Conservation (phyloP, 2,797 vertebrate genomes). For the Mionectes olivaceus region DNA sequence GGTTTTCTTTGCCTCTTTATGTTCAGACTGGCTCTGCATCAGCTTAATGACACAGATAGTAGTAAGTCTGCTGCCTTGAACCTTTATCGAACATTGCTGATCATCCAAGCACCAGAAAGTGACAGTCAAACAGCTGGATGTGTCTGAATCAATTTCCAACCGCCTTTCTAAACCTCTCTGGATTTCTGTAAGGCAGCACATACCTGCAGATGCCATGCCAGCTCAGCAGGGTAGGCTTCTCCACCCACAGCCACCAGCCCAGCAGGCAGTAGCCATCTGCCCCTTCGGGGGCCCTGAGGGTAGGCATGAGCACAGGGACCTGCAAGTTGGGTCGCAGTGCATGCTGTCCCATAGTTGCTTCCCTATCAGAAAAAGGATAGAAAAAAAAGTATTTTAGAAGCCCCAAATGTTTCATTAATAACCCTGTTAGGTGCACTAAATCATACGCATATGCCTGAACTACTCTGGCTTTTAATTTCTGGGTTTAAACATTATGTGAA, state of each 20-base stretch:
- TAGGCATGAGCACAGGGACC: background rate
- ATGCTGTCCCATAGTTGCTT: background rate
- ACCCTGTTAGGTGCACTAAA: background rate
- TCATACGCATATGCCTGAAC: background rate
- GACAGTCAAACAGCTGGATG: background rate
- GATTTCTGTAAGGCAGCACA: background rate
- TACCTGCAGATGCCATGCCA: background rate
- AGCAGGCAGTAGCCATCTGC: background rate
- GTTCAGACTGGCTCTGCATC: background rate
- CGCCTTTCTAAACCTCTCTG: background rate
- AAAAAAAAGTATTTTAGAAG: background rate
- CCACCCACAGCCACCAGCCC: rapidly evolving
- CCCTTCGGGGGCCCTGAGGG: rapidly evolving
- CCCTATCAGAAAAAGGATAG: background rate
- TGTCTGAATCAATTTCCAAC: background rate
- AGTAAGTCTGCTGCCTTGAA: background rate
- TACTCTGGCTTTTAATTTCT: background rate
- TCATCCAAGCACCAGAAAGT: background rate
- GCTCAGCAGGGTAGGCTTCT: background rate
- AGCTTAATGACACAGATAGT: background rate
- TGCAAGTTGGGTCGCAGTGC: rapidly evolving
- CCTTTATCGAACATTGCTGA: background rate
- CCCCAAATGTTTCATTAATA: background rate
- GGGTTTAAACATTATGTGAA: background rate
- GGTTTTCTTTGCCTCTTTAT: background rate